Base-by-base conservation (phyloP, 1,140 invertebrate species). In the Zaprionus taronus region DNA sequence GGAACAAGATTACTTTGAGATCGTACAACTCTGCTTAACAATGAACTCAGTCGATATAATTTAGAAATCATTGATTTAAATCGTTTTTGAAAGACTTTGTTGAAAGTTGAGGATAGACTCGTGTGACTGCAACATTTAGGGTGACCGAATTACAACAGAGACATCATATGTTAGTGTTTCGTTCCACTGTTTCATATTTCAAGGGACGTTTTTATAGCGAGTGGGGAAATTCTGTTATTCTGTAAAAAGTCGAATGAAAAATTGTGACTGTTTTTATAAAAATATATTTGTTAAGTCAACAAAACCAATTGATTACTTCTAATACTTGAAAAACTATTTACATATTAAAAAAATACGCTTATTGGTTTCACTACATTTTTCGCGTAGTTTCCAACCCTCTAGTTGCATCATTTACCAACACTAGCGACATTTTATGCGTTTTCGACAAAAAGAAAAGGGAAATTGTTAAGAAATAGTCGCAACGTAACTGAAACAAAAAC, bases 401-500 rank as follows among this genome's bases (percentile, higher is more conserved):
- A 56, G 15, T n/a, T 69, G 12, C 1, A 15, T n/a, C 7, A 44
- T 44, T 73, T 34, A 12, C 1, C 47, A 75, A 38, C 53, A 75
- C 72, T 75, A 51, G 24, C n/a, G 15, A 22, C 26, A 49, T 20
- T 17, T 74, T 64, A 22, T 75, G 51, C 60, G 24, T 76, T 67
- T 81, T 78, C 26, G 51, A 73, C 55, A 71, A 63, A 77, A 55
- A 72, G 36, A 12, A 60, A 65, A 55, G 24, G 24, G 73, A 84
- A 64, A 66, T 22, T 12, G 11, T 47, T 5, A 15, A 53, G 60
- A 62, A 62, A 15, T 11, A 41, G 15, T 28, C 5, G 17, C 9
- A 67, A 47, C 36, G 24, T 51, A 75, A 53, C 38, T 71, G 14
- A 71, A 76, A 66, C 41, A 62, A 67, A 56, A 49, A 70, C 38